Conservation (phyloP, 2,797 vertebrate species). For the Thaleichthys pacificus region DNA sequence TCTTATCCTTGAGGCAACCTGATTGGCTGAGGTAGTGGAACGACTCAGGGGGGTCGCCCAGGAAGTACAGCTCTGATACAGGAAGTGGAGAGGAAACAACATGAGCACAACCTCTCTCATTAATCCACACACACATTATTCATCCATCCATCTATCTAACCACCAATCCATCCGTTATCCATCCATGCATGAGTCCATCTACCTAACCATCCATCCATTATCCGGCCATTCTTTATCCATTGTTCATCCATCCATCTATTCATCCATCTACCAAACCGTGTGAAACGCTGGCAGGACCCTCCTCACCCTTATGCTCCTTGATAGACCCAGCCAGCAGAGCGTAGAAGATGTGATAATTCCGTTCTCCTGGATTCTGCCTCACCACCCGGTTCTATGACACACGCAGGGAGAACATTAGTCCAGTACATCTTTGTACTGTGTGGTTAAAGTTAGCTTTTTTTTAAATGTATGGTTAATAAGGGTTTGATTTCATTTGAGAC, state of each 20-base stretch:
- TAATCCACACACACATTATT: too few species aligned
- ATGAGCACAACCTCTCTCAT: neutral
- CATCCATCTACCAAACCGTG: neutral
- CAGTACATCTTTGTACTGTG: conserved; percentile 13
- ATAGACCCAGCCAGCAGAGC: conserved; percentile 84
- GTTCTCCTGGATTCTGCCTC: conserved; percentile 89
- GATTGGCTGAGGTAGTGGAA: conserved; percentile 88
- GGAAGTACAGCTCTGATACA: conserved; percentile 73
- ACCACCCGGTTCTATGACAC: conserved; percentile 87
- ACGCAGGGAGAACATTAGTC: conserved; percentile 23
- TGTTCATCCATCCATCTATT: neutral
- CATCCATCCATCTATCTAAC: neutral
- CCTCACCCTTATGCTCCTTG: conserved; percentile 82
- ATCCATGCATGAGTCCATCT: neutral
- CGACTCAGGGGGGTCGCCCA: conserved; percentile 79
- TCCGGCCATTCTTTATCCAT: neutral
- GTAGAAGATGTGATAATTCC: conserved; percentile 95
- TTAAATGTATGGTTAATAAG: neutral
- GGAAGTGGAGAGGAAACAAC: neutral
- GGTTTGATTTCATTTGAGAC: neutral
- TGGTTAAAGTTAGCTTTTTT: neutral
- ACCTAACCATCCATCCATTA: neutral
- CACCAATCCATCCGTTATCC: neutral
- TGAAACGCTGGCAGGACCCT: neutral
- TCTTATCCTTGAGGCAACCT: conserved; percentile 85